phyloP scores from a whole-genome alignment of 2,113 vertebrate genomes.

The Scopus umbretta region DNA sequence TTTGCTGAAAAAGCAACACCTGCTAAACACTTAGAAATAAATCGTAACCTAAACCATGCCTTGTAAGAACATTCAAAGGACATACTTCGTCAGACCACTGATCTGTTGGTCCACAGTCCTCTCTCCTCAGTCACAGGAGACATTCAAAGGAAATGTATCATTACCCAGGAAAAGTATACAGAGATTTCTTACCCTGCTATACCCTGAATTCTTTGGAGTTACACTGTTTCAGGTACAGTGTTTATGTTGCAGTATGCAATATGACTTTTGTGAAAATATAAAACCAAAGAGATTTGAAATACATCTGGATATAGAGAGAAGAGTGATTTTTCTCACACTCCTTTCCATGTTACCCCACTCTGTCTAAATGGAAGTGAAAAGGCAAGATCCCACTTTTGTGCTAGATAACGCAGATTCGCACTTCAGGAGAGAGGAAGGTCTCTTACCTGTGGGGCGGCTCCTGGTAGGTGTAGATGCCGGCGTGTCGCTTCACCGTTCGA shows the following conservation, averaged over 20 bases:
- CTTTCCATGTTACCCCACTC: not conserved
- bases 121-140: not conserved
- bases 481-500: constrained; percentile 77
- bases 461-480: constrained; percentile 79
- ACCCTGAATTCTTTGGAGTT: not conserved
- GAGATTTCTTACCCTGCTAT: not conserved
- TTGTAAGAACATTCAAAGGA: not conserved
- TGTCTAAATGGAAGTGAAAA: fast-evolving
- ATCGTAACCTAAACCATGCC: not conserved
- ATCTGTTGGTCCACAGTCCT: not conserved
- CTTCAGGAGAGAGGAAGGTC: no score
- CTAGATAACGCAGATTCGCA: fast-evolving
- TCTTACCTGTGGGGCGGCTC: constrained; percentile 86
- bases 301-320: not conserved
- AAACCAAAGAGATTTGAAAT: not conserved
- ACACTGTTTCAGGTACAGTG: not conserved
- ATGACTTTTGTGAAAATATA: not conserved
- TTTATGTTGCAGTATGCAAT: not conserved
- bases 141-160: not conserved
- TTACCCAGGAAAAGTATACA: not conserved
- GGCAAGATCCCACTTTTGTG: no score
- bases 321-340: not conserved
- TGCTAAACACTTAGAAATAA: not conserved
- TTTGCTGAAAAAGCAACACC: not conserved
- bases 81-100: not conserved